These are phyloP conservation scores for Taxidea taxus DNA, from an alignment of 2,113 vertebrate genomes.

Conservation along the genomic window DNA sequence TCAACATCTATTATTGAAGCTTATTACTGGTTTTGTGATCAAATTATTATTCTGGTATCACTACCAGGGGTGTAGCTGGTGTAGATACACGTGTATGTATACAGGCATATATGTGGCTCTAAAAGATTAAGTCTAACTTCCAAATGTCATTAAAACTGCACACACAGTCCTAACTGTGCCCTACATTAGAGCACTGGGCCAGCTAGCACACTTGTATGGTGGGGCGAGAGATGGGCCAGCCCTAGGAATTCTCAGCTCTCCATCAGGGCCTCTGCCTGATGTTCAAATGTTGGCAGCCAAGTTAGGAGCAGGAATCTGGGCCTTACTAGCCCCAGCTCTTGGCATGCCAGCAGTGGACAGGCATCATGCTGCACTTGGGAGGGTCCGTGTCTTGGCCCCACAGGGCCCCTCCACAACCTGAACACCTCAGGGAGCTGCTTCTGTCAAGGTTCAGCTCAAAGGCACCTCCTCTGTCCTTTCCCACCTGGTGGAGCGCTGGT, in stretches of 20 bases:
- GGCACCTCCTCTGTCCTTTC: neutral
- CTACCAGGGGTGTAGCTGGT: neutral
- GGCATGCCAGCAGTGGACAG: neutral
- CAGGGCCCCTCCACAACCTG: neutral
- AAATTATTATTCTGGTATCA: neutral
- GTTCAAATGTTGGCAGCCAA: neutral
- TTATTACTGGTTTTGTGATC: neutral
- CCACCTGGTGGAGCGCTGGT: neutral
- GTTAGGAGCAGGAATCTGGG: neutral
- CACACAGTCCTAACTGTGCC: too few species aligned
- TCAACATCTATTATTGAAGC: neutral
- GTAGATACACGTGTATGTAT: rapidly evolving
- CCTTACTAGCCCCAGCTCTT: neutral
- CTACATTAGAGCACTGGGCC: rapidly evolving
- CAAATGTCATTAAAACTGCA: neutral
- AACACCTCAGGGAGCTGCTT: neutral
- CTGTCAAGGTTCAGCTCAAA: rapidly evolving
- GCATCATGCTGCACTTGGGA: rapidly evolving
- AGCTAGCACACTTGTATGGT: neutral
- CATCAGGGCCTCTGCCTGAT: neutral
- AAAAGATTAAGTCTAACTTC: neutral
- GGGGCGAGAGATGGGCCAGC: neutral
- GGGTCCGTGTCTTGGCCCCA: neutral
- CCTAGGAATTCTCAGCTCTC: neutral
- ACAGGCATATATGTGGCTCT: neutral